A percentile compares a stretch with the other conserved stretches of the same genome.
These are phyloP conservation scores for Platypus cylindrus DNA, from an alignment of 2,888 invertebrate genomes.

Conservation along the genomic window DNA sequence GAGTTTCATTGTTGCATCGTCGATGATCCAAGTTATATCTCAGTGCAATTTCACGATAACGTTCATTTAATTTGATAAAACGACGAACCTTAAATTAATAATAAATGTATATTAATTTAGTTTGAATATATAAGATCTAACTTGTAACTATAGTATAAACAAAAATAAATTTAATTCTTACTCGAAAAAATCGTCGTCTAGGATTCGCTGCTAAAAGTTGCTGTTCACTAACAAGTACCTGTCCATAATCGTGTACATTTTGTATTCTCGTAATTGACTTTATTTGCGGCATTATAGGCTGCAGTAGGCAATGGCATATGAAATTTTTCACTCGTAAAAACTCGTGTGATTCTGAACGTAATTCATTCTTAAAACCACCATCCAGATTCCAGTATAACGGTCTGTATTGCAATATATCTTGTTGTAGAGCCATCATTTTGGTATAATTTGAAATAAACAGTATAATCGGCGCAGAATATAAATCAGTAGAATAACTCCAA, in stretches of 20 bases:
- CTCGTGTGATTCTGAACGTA: no score
- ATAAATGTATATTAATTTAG: no score
- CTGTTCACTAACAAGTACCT: slow-evolving; percentile 21
- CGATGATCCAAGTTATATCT: slow-evolving; percentile 20
- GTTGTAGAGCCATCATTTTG: background rate
- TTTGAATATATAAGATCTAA: background rate
- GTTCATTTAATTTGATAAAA: slow-evolving; percentile 14
- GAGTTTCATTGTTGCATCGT: slow-evolving; percentile 15
- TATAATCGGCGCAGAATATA: no score
- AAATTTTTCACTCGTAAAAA: slow-evolving; percentile 14
- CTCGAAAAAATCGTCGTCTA: slow-evolving; percentile 13
- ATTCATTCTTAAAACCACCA: no score
- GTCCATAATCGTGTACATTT: slow-evolving; percentile 19
- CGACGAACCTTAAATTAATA: slow-evolving; percentile 17
- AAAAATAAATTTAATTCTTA: slow-evolving; percentile 15
- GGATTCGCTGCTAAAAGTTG: slow-evolving; percentile 10
- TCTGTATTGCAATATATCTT: slow-evolving; percentile 19
- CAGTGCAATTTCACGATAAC: slow-evolving; percentile 12
- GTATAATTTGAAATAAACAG: no score
- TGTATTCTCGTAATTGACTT: slow-evolving; percentile 16
- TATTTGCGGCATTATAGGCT: no score
- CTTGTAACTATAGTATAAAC: background rate
- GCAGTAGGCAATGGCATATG: slow-evolving; percentile 10
- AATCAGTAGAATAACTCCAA: no score
- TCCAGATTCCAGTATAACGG: slow-evolving; percentile 21